These are phyloP conservation scores for Cantharis rustica DNA, from an alignment of 2,888 invertebrate species.

Conservation along the genomic window DNA sequence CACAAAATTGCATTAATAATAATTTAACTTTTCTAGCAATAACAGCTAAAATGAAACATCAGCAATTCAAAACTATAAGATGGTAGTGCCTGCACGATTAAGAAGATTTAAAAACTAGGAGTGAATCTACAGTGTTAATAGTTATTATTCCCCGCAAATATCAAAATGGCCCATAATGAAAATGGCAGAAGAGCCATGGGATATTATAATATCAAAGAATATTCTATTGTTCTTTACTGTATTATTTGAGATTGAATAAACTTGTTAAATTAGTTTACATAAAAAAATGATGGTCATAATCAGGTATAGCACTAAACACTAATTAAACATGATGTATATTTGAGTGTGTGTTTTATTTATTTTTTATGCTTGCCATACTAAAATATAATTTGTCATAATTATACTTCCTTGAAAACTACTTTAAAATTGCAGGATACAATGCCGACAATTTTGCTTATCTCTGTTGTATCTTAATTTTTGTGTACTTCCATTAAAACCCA, in stretches of 20 bases:
- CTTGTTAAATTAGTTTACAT: not conserved
- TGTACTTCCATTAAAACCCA: constrained; percentile 28
- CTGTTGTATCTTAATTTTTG: constrained; percentile 36
- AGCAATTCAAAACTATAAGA: no score
- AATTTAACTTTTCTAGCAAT: no score
- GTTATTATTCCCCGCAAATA: no score
- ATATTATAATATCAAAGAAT: no score
- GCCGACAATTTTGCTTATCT: constrained; percentile 36
- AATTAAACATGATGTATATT: not conserved
- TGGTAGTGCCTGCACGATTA: no score
- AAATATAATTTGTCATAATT: constrained; percentile 27
- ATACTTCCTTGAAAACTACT: constrained; percentile 18
- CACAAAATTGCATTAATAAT: no score
- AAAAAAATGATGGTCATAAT: not conserved
- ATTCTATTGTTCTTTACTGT: no score
- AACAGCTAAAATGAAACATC: no score
- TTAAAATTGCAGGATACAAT: constrained; percentile 33
- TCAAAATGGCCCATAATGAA: no score
- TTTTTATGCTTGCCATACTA: not conserved
- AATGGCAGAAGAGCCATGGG: no score
- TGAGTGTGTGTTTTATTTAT: not conserved
- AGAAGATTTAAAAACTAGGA: no score
- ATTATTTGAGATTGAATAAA: not conserved
- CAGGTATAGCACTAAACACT: not conserved
- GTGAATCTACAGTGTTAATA: no score